Evolutionary conservation across 2,113 vertebrate genomes (phyloP).

Genomic region (Gracilinanus agilis): DNA sequence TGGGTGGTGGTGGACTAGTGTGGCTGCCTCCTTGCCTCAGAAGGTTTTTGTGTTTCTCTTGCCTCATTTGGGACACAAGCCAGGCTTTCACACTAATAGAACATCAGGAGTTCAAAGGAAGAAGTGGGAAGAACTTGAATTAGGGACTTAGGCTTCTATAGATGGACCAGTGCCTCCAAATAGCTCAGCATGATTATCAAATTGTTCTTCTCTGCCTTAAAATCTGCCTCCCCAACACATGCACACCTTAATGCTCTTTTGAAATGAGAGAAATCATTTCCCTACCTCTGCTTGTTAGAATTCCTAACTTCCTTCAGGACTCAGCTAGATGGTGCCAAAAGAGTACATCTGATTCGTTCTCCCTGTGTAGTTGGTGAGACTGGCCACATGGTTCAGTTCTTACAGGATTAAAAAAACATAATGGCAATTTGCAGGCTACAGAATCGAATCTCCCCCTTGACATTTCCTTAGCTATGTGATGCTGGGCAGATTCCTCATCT

Average conservation of each 20-base stretch:
- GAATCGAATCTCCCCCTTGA: constrained; percentile 44
- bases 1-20: background rate
- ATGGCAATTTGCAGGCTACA: constrained; percentile 32
- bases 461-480: no score
- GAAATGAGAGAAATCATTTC: background rate
- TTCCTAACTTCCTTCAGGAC: background rate
- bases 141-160: background rate
- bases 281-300: background rate
- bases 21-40: background rate
- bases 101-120: background rate
- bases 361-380: background rate
- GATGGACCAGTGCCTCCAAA: background rate
- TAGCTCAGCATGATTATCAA: background rate
- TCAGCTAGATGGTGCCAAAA: background rate
- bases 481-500: background rate
- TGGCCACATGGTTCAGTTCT: background rate
- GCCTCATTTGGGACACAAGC: background rate
- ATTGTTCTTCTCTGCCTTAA: background rate
- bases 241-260: background rate
- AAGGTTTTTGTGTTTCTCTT: background rate
- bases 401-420: constrained; percentile 59
- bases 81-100: background rate
- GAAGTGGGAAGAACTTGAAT: background rate
- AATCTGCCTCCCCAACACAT: background rate
- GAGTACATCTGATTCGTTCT: background rate